These are phyloP conservation scores for Guaruba guarouba DNA, from an alignment of 2,113 vertebrate genomes.

Conservation along the genomic window DNA sequence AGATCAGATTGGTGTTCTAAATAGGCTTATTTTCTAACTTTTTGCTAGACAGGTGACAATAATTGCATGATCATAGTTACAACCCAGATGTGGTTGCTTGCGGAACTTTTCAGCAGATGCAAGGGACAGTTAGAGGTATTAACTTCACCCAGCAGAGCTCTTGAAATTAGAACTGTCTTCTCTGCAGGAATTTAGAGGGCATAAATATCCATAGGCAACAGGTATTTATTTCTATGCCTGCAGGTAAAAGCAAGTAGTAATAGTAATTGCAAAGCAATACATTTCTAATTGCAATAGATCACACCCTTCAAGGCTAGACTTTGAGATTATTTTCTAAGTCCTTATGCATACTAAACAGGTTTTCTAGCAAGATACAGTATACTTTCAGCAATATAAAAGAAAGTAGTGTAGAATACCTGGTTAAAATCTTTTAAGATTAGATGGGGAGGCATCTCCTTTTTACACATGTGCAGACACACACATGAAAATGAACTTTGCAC, in stretches of 20 bases:
- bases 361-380: not conserved
- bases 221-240: slow-evolving; percentile 57
- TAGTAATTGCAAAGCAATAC: slow-evolving; percentile 62
- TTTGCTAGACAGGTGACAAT: not conserved
- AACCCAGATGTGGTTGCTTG: not conserved
- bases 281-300: slow-evolving; percentile 64
- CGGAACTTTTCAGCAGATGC: not conserved
- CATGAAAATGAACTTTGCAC: not conserved
- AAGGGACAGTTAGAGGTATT: not conserved
- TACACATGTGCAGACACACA: not conserved
- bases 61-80: not conserved
- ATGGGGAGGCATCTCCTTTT: not conserved
- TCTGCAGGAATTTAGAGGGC: not conserved
- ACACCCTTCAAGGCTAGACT: slow-evolving; percentile 48
- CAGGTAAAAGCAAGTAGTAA: slow-evolving; percentile 50
- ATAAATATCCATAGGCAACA: slow-evolving; percentile 55
- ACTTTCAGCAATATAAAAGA: not conserved
- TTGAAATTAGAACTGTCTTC: slow-evolving; percentile 12
- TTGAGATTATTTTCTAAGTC: slow-evolving; percentile 32
- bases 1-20: not conserved
- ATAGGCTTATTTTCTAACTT: not conserved
- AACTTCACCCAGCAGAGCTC: not conserved
- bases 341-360: slow-evolving; percentile 53
- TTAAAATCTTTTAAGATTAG: not conserved
- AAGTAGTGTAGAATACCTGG: not conserved